Evolutionary conservation across 1,140 invertebrate genomes (phyloP), one percentile per base, ranked within the genome.

Genomic region (Asobara japonica): DNA sequence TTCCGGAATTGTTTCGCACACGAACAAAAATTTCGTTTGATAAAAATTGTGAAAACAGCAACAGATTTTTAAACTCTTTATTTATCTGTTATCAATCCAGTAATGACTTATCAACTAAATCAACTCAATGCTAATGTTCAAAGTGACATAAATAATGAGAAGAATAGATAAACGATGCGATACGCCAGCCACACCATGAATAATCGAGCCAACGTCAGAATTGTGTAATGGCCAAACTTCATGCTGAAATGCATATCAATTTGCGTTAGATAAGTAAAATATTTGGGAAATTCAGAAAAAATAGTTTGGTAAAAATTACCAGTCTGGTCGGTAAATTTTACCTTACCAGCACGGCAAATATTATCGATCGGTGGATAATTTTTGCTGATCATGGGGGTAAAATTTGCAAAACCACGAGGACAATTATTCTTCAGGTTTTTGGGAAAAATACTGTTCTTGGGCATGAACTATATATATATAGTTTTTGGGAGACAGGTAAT

Each of bases 151-250:
- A 11, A 45, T 31, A 48, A 72, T 13, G 1, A 62, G 13, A 18
- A 38, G 16, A 29, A 62, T 8, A 61, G 16, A 61, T 18, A 16
- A 0, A 68, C 1, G 29, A 60, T 13, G 64, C 20, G 65, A 25
- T 31, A 29, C 13, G 38, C 3, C 65, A 30, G 16, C 76, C 76
- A 76, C 8, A 48, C n/a, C 13, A 72, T 0, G 11, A 73, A 41
- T 31, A 70, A 56, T 18, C 4, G 66, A 20, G 36, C 4, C 18
- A 69, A 13, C 1, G 71, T 65, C 30, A 74, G 1, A 11, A 77
- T 4, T 2, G 70, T 65, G n/a, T 76, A 77, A 56, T 77, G 76
- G 13, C 29, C 18, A 13, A 29, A n/a, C 38, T n/a, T 64, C 30
- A 77, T 69, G 18, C 76, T 77, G 38, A 48, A 45, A 45, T 3